Conservation (phyloP, 2,888 invertebrate genomes). For the Calliphora vomitoria region DNA sequence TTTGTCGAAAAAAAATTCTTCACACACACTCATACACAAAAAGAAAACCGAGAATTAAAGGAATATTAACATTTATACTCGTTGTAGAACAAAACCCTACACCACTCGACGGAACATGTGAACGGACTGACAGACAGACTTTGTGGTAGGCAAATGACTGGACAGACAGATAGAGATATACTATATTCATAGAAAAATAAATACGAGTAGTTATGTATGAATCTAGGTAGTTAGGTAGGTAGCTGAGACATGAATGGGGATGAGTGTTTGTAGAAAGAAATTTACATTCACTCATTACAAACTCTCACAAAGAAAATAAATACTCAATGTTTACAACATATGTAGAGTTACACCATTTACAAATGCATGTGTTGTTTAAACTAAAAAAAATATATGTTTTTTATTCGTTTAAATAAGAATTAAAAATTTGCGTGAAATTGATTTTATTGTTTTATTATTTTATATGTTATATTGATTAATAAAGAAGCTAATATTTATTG, state of each 20-base stretch:
- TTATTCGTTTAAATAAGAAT: too few species aligned
- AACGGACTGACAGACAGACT: background rate
- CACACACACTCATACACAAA: background rate
- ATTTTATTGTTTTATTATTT: too few species aligned
- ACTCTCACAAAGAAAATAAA: background rate
- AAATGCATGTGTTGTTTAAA: background rate
- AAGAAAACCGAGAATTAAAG: constrained; percentile 45
- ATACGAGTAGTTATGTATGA: background rate
- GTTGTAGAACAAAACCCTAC: constrained; percentile 26
- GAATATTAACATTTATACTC: constrained; percentile 49
- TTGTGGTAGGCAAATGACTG: constrained; percentile 14
- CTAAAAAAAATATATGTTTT: background rate
- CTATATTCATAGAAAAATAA: constrained; percentile 16
- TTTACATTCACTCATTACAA: constrained; percentile 35
- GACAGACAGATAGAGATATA: background rate
- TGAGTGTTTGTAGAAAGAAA: background rate
- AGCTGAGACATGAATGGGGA: background rate
- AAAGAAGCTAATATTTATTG: too few species aligned
- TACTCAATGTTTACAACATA: background rate
- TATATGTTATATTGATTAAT: too few species aligned
- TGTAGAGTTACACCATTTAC: constrained; percentile 39
- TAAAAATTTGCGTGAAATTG: too few species aligned
- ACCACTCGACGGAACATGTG: constrained; percentile 20
- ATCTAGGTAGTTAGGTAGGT: background rate
- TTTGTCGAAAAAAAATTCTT: constrained; percentile 62